Evolutionary conservation across 2,113 vertebrate species (phyloP).

Genomic region (Istiophorus platypterus): DNA sequence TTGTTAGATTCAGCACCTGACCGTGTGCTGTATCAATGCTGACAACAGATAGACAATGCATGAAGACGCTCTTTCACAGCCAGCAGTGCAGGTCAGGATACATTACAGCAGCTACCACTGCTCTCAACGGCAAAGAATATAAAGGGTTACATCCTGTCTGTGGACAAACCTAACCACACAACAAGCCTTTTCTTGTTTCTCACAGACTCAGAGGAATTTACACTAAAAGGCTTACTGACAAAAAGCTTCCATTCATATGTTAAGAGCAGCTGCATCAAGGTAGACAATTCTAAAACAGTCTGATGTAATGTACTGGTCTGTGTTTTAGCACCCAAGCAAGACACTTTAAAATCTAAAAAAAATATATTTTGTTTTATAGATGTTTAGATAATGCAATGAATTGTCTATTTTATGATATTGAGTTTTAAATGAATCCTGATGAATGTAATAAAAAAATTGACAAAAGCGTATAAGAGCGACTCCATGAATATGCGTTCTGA

Average conservation of each 20-base stretch:
- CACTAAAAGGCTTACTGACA: not conserved
- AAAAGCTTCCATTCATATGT: not conserved
- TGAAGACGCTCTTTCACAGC: not conserved
- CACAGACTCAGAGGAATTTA: not conserved
- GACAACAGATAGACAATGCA: not conserved
- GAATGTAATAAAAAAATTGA: not conserved
- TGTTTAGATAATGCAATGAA: not conserved
- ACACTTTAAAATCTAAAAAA: not conserved
- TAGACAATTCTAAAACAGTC: not conserved
- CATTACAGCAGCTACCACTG: not conserved
- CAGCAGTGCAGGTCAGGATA: constrained; percentile 8
- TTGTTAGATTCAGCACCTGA: not conserved
- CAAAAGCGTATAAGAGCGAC: not conserved
- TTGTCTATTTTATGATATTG: not conserved
- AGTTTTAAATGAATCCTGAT: not conserved
- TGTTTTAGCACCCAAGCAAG: not conserved
- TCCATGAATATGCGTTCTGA: not conserved
- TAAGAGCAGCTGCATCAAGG: not conserved
- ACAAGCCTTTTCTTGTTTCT: constrained; percentile 14
- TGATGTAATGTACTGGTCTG: not conserved
- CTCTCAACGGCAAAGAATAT: constrained; percentile 39
- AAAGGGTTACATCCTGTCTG: constrained; percentile 37
- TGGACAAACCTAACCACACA: constrained; percentile 10
- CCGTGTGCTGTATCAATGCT: not conserved
- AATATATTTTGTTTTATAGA: not conserved